phyloP scores from a whole-genome alignment of 1,140 invertebrate species.

The Drosophila bocki region DNA sequence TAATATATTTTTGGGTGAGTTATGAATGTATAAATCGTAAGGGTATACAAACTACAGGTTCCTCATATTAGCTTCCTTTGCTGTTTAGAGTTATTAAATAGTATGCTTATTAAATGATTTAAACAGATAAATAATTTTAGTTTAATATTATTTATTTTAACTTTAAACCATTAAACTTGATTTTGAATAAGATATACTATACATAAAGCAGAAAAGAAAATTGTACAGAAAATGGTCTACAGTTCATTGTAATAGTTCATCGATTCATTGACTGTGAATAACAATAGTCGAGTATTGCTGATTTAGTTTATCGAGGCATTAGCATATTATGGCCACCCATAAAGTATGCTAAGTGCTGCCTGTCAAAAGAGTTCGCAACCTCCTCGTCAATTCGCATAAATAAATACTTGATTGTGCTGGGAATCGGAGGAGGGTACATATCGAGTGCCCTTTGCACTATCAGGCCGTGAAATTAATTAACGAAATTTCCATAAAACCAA shows the following conservation, averaged over 20 bases:
- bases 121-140: too few species aligned
- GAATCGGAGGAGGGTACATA: background rate
- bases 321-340: constrained; percentile 20
- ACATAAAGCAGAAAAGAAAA: background rate
- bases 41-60: too few species aligned
- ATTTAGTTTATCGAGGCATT: constrained; percentile 34
- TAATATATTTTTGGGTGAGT: too few species aligned
- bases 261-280: background rate
- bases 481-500: constrained; percentile 50
- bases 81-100: too few species aligned
- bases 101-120: too few species aligned
- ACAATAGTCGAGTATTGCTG: constrained; percentile 9
- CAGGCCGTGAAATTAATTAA: constrained; percentile 32
- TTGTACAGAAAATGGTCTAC: background rate
- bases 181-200: too few species aligned
- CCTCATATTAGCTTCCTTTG: too few species aligned
- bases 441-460: constrained; percentile 19
- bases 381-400: constrained; percentile 31
- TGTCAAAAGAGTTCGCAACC: constrained; percentile 44
- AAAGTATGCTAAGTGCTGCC: constrained; percentile 12
- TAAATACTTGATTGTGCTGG: constrained; percentile 16
- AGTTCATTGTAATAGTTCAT: background rate
- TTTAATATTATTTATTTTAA: too few species aligned
- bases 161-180: too few species aligned
- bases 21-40: too few species aligned